Evolutionary conservation across 1,140 invertebrate species (phyloP).

Genomic region (Melipona quadrifasciata): DNA sequence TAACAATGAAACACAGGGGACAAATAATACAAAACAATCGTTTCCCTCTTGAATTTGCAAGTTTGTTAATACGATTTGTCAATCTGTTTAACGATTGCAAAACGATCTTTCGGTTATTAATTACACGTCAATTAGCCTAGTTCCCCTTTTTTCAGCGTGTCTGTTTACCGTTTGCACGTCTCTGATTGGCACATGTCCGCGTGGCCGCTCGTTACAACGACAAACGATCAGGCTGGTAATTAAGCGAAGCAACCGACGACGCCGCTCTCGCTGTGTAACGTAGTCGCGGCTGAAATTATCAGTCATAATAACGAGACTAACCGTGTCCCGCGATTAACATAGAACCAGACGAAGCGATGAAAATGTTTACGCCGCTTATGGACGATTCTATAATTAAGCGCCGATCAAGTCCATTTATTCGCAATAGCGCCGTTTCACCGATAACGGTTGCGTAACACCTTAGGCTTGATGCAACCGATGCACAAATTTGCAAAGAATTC

Average conservation of each 20-base stretch:
- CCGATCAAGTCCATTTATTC: not conserved
- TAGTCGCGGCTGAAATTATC: slow-evolving; percentile 10
- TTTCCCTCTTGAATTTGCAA: too few relatives aligned
- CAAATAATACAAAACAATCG: too few relatives aligned
- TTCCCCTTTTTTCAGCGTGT: not conserved
- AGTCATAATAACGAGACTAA: slow-evolving; percentile 38
- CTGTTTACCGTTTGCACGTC: not conserved
- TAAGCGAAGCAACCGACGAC: slow-evolving; percentile 2
- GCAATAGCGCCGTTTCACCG: not conserved
- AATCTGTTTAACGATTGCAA: too few relatives aligned
- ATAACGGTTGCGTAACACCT: not conserved
- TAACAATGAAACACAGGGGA: too few relatives aligned
- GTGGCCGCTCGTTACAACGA: slow-evolving; percentile 17
- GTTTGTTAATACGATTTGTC: too few relatives aligned
- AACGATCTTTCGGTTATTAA: not conserved
- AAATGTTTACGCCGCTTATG: slow-evolving; percentile 12
- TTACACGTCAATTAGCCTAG: not conserved
- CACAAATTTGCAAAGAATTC: too few relatives aligned
- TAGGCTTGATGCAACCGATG: too few relatives aligned
- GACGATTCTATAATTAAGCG: slow-evolving; percentile 26
- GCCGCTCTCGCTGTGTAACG: not conserved
- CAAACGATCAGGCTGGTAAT: slow-evolving; percentile 29
- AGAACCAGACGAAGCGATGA: slow-evolving; percentile 12
- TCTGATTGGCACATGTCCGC: slow-evolving; percentile 18
- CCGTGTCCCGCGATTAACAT: not conserved